Conservation (phyloP, 2,797 vertebrate species). For the Botia almorhae region DNA sequence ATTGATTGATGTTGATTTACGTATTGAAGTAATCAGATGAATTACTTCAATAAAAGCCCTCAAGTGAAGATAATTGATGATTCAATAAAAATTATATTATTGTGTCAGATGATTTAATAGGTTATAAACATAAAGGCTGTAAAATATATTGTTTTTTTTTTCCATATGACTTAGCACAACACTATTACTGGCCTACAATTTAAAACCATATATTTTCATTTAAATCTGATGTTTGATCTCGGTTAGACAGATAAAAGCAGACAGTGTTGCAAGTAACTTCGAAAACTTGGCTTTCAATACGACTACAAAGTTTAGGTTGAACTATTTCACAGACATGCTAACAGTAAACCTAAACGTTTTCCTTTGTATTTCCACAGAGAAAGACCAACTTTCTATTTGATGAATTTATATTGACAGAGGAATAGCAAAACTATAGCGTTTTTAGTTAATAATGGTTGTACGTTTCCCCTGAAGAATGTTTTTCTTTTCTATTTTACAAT, state of each 20-base stretch:
- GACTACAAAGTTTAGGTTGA: not conserved
- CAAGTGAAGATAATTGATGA: no score
- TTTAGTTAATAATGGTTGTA: conserved; percentile 19
- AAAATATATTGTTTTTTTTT: no score
- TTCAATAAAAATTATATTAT: no score
- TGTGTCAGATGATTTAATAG: no score
- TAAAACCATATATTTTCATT: not conserved
- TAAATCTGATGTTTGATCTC: conserved; percentile 6
- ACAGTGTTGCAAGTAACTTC: not conserved
- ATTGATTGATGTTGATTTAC: not conserved
- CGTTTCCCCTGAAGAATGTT: conserved; percentile 10
- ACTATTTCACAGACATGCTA: not conserved
- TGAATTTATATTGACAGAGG: not conserved
- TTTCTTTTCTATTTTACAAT: not conserved
- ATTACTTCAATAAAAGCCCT: no score
- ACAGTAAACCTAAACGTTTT: not conserved
- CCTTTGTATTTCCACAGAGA: not conserved
- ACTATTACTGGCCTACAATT: not conserved
- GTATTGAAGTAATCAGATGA: not conserved
- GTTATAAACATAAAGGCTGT: no score
- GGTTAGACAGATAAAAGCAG: conserved; percentile 10
- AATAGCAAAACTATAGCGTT: not conserved
- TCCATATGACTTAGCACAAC: not conserved
- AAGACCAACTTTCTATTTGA: not conserved
- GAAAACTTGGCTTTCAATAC: not conserved